Percentiles rank a stretch among this genome's conserved stretches.
phyloP scores from a whole-genome alignment of 2,888 invertebrate genomes.

The Alcis repandata region DNA sequence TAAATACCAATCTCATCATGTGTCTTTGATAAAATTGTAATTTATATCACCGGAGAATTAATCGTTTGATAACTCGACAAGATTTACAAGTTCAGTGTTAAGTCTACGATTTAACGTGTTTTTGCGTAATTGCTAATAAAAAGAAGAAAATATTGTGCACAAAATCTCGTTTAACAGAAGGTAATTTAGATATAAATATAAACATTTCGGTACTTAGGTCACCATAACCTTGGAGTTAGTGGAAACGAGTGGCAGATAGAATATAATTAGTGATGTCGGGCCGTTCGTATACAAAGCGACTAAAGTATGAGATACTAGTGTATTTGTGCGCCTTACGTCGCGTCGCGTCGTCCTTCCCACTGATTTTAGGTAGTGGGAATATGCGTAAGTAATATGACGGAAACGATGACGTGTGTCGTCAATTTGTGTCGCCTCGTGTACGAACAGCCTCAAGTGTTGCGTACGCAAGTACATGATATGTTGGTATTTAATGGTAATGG shows the following conservation, averaged over 20 bases:
- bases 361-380: too few relatives aligned
- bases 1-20: constrained; percentile 13
- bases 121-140: constrained; percentile 5
- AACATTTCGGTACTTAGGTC: neutral
- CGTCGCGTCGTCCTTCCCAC: too few relatives aligned
- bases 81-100: constrained; percentile 2
- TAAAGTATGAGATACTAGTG: neutral
- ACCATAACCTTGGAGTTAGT: constrained; percentile 9
- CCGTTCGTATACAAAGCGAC: neutral
- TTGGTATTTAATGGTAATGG: too few relatives aligned
- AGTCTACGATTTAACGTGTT: neutral
- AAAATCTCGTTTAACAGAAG: neutral
- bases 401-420: too few relatives aligned
- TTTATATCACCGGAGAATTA: constrained; percentile 8
- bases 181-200: neutral
- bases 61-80: constrained; percentile 10
- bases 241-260: constrained; percentile 8
- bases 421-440: too few relatives aligned
- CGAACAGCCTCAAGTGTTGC: too few relatives aligned
- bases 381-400: too few relatives aligned
- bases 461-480: too few relatives aligned
- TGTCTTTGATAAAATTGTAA: constrained; percentile 16
- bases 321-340: too few relatives aligned
- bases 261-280: constrained; percentile 4
- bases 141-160: neutral